Evolutionary conservation across 2,797 vertebrate genomes (phyloP).

Genomic region (Bradypodion pumilum): DNA sequence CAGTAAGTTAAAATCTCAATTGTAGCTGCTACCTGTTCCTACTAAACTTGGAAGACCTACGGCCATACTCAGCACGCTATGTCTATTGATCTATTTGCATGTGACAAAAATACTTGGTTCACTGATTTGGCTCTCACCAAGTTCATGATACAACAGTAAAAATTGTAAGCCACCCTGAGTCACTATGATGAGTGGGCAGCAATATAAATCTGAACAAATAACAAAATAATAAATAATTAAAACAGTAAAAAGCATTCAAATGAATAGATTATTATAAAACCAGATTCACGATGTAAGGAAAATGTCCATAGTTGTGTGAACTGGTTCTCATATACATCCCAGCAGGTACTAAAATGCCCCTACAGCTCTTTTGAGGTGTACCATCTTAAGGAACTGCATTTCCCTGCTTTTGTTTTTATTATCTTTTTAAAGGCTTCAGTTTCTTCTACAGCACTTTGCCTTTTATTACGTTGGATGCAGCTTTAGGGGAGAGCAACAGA

Average conservation of each 20-base stretch:
- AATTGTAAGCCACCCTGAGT: no score
- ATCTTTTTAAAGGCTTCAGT: not conserved
- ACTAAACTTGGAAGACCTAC: not conserved
- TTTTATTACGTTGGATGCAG: not conserved
- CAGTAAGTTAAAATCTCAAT: not conserved
- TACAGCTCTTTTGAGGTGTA: not conserved
- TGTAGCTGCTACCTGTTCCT: no score
- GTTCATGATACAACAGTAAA: no score
- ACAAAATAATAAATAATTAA: no score
- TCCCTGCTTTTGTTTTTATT: not conserved
- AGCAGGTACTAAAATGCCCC: not conserved
- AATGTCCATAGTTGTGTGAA: no score
- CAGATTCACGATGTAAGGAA: not conserved
- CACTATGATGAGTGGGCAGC: no score
- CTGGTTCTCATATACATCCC: not conserved
- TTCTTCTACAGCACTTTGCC: not conserved
- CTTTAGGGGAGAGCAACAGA: not conserved
- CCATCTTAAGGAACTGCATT: not conserved
- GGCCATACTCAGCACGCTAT: not conserved
- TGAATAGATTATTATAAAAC: not conserved
- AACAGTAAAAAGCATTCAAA: not conserved
- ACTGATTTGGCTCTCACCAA: not conserved
- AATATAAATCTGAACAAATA: no score
- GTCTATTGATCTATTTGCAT: not conserved
- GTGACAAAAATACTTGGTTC: not conserved